Base-by-base conservation (phyloP, 1,140 invertebrate species). In the Diorhabda elongata region DNA sequence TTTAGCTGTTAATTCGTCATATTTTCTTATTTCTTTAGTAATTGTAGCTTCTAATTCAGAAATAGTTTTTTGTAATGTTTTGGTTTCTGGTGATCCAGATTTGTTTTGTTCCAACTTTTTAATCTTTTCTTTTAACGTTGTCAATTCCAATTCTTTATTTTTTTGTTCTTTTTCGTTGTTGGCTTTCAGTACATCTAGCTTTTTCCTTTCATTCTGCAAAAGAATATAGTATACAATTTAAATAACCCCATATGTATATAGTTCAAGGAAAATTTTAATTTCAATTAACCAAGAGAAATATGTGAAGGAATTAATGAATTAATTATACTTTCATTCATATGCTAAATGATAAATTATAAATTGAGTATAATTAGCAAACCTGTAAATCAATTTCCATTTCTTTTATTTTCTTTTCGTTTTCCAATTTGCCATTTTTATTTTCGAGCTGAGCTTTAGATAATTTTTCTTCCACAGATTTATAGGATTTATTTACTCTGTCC, bases 1-100 rank as follows among this genome's bases (percentile, higher is more conserved):
- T 79, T 92, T 93, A 3, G 84, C 83, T 43, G 90, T 93, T 5
- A 95, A 82, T 72, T 94, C 92, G 69, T 92, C 89, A 79, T 91
- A 91, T 71, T 92, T 89, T 69, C 90, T 86, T 66, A 87, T 87
- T 76, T 90, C 89, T 41, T 83, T 83, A 47, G 84, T 84, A 45
- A 93, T 73, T 56, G 88, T 85, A 72, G 85, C 82, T 80, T 92
- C 89, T 71, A 92, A 78, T 78, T 87, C 90, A 91, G 77, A 60
- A 70, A 90, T 86, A 76, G 84, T 85, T 61, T 89, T 87, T 78
- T 88, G 86, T 70, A 88, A 86, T 75, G 89, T 84, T 74, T 89
- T 89, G 57, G 90, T 77, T 74, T 90, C 87, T 42, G 85, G 82
- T 70, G 85, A 85, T 43, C 86, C 85, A 42, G 86, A 85, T 61